Evolutionary conservation across 2,113 vertebrate species (phyloP), one percentile per base, ranked within the genome.

Genomic region (Scatophagus argus): DNA sequence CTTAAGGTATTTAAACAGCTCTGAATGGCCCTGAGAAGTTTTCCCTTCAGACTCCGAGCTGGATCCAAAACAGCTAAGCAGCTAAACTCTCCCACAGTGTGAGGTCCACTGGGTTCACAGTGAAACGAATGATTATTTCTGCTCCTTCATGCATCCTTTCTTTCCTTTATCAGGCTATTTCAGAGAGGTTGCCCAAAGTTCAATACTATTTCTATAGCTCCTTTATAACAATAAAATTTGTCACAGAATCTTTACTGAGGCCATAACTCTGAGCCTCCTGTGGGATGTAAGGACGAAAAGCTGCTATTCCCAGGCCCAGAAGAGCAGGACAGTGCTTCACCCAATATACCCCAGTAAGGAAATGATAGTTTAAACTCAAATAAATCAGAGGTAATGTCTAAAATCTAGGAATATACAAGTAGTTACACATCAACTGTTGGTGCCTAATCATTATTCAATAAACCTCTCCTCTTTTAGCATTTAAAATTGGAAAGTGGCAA

Each of bases 151-250:
- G 63, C 38, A 51, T 61, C 41, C 61, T 69, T 74, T 58, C 59
- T 58, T 65, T 55, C 60, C n/a, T 82, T 83, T 71, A 71, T 87
- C 70, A 46, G 49, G 25, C 67, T 27, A 60, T 77, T 90, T 84
- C 62, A 79, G 46, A 74, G 64, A 79, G 77, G 84, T 81, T 83
- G 58, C 54, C 36, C 10, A 17, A 78, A 79, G 86, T 85, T 90
- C 77, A 87, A 6, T 23, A 9, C 66, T 80, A 74, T 84, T 84
- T 82, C 74, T 67, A 65, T 59, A 47, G 43, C 74, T 72, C 44
- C 46, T 77, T 79, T 79, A 27, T 81, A 83, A 82, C 36, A 72
- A 85, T 76, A 71, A 56, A 70, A 81, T 89, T 88, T 87, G 82
- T 85, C 82, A 86, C 76, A 85, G 66, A 83, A 79, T 77, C 77